phyloP scores from a whole-genome alignment of 1,140 invertebrate genomes.

The Antheraea mylitta region DNA sequence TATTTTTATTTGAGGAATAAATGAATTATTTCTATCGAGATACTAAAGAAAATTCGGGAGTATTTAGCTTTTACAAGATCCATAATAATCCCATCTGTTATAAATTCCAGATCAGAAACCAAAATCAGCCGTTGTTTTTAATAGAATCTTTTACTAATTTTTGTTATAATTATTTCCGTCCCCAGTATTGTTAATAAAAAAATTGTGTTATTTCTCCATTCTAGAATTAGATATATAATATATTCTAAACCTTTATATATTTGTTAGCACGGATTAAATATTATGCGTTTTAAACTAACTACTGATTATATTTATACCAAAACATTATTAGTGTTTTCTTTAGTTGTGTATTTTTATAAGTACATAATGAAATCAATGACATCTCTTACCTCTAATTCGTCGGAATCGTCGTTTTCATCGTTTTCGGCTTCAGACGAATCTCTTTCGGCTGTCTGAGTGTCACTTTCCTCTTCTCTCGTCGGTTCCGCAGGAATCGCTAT shows the following conservation, averaged over 20 bases:
- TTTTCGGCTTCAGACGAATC: constrained; percentile 71
- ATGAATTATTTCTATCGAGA: too few species aligned
- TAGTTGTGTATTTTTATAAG: not conserved
- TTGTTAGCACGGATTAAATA: not conserved
- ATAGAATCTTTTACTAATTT: too few species aligned
- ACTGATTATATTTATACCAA: not conserved
- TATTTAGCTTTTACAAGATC: too few species aligned
- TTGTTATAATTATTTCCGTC: too few species aligned
- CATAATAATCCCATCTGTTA: too few species aligned
- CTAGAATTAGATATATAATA: too few species aligned
- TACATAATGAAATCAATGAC: not conserved
- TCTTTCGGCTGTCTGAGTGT: constrained; percentile 66
- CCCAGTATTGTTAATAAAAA: too few species aligned
- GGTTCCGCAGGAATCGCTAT: constrained; percentile 28
- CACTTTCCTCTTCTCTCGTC: constrained; percentile 66
- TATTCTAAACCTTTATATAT: not conserved
- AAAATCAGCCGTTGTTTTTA: too few species aligned
- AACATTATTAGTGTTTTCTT: not conserved
- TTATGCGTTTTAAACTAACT: not conserved
- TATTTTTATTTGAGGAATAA: too few species aligned
- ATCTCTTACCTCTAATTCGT: constrained; percentile 76
- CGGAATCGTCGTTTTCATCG: constrained; percentile 73
- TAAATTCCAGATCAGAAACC: too few species aligned
- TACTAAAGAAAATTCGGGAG: too few species aligned
- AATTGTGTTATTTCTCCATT: too few species aligned